A percentile compares a stretch with the other conserved stretches of the same genome.
Conservation (phyloP, 2,113 vertebrate genomes). For the Prochilodus magdalenae region DNA sequence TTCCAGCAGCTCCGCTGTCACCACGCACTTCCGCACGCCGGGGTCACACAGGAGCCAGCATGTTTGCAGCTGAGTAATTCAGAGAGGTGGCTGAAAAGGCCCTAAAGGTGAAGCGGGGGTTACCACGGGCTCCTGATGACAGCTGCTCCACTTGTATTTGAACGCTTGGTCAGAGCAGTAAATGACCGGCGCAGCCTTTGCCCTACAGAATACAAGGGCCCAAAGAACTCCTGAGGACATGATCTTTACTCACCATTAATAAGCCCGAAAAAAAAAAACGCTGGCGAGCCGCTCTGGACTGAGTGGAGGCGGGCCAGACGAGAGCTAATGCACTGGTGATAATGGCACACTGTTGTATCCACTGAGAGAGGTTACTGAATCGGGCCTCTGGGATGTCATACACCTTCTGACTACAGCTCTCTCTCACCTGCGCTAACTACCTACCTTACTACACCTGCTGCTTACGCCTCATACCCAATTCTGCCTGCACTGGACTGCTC, state of each 20-base stretch:
- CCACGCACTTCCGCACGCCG: neutral
- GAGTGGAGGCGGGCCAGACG: neutral
- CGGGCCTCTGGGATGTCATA: no score
- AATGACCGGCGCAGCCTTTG: neutral
- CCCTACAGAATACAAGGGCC: neutral
- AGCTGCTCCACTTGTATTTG: slow-evolving; percentile 49
- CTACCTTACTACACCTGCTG: no score
- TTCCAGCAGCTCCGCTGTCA: neutral
- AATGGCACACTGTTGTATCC: neutral
- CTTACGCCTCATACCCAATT: no score
- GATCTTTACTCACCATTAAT: slow-evolving; percentile 1
- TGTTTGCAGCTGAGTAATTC: slow-evolving; percentile 37
- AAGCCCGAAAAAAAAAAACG: neutral
- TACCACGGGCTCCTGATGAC: slow-evolving; percentile 42
- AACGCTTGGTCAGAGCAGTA: slow-evolving; percentile 22
- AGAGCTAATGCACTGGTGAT: neutral
- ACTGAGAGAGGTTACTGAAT: no score
- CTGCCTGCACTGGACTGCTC: no score
- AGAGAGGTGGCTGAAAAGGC: slow-evolving; percentile 14
- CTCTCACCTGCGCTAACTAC: no score
- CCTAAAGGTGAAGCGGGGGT: slow-evolving; percentile 27
- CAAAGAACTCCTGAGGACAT: neutral
- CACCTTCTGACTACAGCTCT: no score
- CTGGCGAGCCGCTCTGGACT: neutral
- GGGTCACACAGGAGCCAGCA: neutral